A percentile compares a stretch with the other conserved stretches of the same genome.
These are phyloP conservation scores for Stenolophus ochropezus DNA, from an alignment of 2,888 invertebrate species.

Conservation along the genomic window DNA sequence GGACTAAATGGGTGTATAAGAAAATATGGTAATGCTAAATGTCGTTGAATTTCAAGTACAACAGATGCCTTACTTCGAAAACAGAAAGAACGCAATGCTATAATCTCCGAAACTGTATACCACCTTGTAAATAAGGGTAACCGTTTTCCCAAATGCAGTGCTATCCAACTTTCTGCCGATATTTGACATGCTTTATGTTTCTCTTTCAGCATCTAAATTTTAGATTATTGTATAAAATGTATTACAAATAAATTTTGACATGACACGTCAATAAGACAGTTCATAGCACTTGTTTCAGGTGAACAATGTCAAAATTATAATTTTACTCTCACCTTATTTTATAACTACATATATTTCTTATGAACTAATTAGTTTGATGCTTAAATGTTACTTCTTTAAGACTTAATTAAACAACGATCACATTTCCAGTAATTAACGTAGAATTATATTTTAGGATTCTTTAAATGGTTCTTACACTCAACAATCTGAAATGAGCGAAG, in stretches of 20 bases:
- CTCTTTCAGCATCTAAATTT: slow-evolving; percentile 16
- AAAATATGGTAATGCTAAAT: slow-evolving; percentile 19
- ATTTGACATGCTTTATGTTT: neutral
- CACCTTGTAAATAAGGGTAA: neutral
- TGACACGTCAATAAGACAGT: slow-evolving; percentile 1
- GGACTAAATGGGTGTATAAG: slow-evolving; percentile 53
- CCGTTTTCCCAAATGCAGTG: neutral
- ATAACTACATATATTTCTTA: too few species aligned
- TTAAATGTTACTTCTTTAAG: too few species aligned
- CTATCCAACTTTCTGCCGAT: neutral
- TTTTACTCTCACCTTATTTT: neutral
- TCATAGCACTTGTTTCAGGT: slow-evolving; percentile 15
- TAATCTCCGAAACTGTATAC: neutral
- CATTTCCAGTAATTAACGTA: neutral
- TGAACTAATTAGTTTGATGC: too few species aligned
- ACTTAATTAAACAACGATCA: neutral
- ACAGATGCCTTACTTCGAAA: slow-evolving; percentile 37
- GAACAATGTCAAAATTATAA: neutral
- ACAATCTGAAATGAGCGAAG: slow-evolving; percentile 71
- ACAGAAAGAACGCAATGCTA: slow-evolving; percentile 1
- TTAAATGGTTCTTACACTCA: slow-evolving; percentile 66
- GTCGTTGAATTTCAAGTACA: slow-evolving; percentile 33
- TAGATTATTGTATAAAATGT: neutral
- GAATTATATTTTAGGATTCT: slow-evolving; percentile 31
- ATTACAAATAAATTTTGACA: slow-evolving; percentile 14